Evolutionary conservation across 2,797 vertebrate genomes (phyloP).

Genomic region (Pipistrellus pipistrellus): DNA sequence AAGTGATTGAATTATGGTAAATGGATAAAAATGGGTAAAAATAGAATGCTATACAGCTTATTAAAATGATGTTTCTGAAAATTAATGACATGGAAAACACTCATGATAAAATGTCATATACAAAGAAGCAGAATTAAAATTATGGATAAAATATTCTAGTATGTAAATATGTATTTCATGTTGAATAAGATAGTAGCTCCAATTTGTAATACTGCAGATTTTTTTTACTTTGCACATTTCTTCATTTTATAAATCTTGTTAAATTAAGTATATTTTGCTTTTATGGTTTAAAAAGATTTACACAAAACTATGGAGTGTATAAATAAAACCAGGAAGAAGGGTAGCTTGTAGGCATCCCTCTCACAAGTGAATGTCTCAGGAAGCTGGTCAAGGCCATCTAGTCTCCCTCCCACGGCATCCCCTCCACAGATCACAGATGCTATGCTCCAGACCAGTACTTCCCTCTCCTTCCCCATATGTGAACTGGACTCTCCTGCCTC

Average conservation of each 20-base stretch:
- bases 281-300: slow-evolving; percentile 27
- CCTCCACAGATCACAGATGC: neutral
- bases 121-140: neutral
- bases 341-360: neutral
- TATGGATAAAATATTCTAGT: neutral
- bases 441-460: fast-evolving
- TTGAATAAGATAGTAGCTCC: slow-evolving; percentile 16
- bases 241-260: slow-evolving; percentile 39
- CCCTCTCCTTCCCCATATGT: neutral
- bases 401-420: neutral
- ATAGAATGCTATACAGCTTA: neutral
- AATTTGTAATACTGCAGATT: neutral
- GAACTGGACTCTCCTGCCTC: neutral
- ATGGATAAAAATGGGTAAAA: slow-evolving; percentile 25
- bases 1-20: neutral
- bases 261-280: slow-evolving; percentile 3
- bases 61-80: slow-evolving; percentile 41
- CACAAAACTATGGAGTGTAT: neutral
- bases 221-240: slow-evolving; percentile 56
- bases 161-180: slow-evolving; percentile 10
- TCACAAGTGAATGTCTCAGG: neutral
- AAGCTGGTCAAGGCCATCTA: neutral
- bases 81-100: slow-evolving; percentile 44
- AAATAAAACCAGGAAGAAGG: slow-evolving; percentile 27
- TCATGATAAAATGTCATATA: slow-evolving; percentile 25